Conservation (phyloP, 2,888 invertebrate genomes). For the Euspilapteryx auroguttella region DNA sequence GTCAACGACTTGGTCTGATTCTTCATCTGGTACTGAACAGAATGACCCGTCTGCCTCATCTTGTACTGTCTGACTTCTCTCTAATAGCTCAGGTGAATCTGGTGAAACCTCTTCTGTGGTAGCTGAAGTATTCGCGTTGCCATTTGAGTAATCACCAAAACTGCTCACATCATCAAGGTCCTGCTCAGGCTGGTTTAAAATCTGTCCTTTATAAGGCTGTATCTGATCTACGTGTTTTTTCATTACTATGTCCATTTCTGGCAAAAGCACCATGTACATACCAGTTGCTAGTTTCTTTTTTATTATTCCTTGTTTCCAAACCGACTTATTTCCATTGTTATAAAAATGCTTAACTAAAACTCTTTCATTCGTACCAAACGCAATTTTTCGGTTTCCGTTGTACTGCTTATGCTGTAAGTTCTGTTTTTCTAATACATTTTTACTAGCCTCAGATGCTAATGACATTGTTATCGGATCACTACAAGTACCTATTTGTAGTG, state of each 20-base stretch:
- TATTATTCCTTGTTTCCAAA: constrained; percentile 4
- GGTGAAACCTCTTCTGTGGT: too few relatives aligned
- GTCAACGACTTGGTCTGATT: too few relatives aligned
- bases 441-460: constrained; percentile 1
- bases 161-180: too few relatives aligned
- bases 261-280: background rate
- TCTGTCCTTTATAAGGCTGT: background rate
- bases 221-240: background rate
- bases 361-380: too few relatives aligned
- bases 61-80: too few relatives aligned
- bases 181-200: too few relatives aligned
- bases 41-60: too few relatives aligned
- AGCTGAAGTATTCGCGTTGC: too few relatives aligned
- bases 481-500: background rate
- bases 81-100: too few relatives aligned
- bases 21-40: too few relatives aligned
- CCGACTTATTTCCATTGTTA: constrained; percentile 4
- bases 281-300: background rate
- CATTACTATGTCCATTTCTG: background rate
- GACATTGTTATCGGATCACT: background rate
- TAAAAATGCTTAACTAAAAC: constrained; percentile 7
- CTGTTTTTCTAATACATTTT: constrained; percentile 6
- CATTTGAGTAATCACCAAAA: too few relatives aligned
- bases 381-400: constrained; percentile 1
- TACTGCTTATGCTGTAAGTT: constrained; percentile 4